Conservation (phyloP, 2,888 invertebrate species). For the Panopea generosa region DNA sequence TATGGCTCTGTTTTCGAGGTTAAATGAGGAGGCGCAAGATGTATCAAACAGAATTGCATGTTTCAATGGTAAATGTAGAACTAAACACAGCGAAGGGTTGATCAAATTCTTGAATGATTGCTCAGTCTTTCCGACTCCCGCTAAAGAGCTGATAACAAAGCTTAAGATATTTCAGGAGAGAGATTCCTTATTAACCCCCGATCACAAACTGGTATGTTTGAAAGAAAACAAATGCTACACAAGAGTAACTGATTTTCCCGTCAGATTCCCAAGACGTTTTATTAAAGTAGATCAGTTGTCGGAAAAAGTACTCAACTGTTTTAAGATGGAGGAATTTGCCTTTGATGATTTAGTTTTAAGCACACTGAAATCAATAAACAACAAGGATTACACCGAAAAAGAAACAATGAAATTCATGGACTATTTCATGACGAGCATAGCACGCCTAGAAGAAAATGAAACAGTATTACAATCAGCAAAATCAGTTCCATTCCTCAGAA, state of each 20-base stretch:
- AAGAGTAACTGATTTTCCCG: not conserved
- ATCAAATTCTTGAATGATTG: not conserved
- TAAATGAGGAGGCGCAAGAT: not conserved
- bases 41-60: not conserved
- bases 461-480: slow-evolving; percentile 19
- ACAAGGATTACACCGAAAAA: not conserved
- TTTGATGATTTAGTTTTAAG: not conserved
- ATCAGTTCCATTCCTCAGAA: slow-evolving; percentile 36
- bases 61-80: not conserved
- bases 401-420: slow-evolving; percentile 46
- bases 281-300: not conserved
- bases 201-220: not conserved
- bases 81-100: not conserved
- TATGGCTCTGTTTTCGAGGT: not conserved
- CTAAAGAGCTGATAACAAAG: not conserved
- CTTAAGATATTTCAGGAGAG: not conserved
- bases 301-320: not conserved
- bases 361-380: not conserved
- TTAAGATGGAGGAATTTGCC: not conserved
- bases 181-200: not conserved
- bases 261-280: not conserved
- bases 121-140: not conserved
- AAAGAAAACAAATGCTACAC: not conserved
- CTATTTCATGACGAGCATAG: slow-evolving; percentile 31
- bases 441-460: slow-evolving; percentile 5